A percentile compares a stretch with the other conserved stretches of the same genome.
phyloP scores from a whole-genome alignment of 2,888 invertebrate species.

The Polydrusus pterygomalis region DNA sequence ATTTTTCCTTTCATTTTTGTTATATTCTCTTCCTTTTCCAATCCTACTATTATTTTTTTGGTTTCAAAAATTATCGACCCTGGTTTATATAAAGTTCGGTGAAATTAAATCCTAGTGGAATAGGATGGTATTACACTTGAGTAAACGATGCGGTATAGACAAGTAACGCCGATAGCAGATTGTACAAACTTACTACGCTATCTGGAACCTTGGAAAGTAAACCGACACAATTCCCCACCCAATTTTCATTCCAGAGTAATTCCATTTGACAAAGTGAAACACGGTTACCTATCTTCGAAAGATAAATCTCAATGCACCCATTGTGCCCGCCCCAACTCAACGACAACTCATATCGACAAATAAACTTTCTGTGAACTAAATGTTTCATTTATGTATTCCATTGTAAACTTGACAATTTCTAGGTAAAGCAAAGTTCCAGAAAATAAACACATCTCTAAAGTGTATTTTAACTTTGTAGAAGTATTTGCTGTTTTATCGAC shows the following conservation, averaged over 20 bases:
- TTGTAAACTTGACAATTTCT: constrained; percentile 14
- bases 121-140: too few species aligned
- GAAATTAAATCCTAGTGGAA: too few species aligned
- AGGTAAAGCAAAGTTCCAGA: neutral
- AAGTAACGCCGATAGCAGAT: too few species aligned
- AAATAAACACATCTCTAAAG: constrained; percentile 5
- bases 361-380: constrained; percentile 11
- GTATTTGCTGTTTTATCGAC: neutral
- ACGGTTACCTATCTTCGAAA: constrained; percentile 11
- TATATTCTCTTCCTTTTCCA: too few species aligned
- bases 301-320: constrained; percentile 17
- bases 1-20: too few species aligned
- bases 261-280: constrained; percentile 7
- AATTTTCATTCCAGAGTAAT: neutral
- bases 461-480: constrained; percentile 13
- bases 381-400: constrained; percentile 14
- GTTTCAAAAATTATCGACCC: too few species aligned
- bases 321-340: neutral
- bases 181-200: too few species aligned
- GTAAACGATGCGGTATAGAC: too few species aligned
- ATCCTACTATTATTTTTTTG: too few species aligned
- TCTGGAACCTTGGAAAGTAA: too few species aligned
- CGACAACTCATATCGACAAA: constrained; percentile 3
- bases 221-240: neutral
- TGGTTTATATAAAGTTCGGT: too few species aligned